A percentile compares a stretch with the other conserved stretches of the same genome.
Conservation (phyloP, 2,797 vertebrate genomes). For the Nyctalus aviator region DNA sequence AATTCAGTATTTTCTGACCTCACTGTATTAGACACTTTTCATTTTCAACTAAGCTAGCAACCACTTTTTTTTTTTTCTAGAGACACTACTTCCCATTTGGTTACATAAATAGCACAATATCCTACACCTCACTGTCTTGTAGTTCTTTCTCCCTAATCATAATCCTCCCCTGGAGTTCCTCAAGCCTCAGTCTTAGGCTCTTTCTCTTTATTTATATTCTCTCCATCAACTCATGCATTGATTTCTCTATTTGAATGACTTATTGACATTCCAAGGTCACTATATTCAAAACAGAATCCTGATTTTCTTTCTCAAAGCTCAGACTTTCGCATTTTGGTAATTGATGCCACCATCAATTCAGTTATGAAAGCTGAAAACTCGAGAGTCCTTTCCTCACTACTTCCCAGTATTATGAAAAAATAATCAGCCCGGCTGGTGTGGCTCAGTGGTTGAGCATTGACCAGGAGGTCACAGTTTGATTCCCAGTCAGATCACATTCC, state of each 20-base stretch:
- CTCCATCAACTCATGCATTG: not conserved
- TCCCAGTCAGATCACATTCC: no score
- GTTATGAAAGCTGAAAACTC: not conserved
- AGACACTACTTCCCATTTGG: not conserved
- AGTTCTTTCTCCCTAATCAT: not conserved
- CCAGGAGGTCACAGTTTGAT: no score
- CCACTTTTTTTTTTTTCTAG: not conserved
- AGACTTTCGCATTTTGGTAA: not conserved
- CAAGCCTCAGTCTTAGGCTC: not conserved
- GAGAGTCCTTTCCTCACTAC: not conserved
- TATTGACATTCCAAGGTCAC: not conserved
- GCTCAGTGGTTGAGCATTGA: no score
- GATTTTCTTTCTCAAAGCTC: slow-evolving; percentile 34
- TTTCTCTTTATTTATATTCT: not conserved
- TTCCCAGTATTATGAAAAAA: not conserved
- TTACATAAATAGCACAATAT: not conserved
- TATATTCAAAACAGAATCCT: not conserved
- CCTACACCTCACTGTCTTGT: not conserved
- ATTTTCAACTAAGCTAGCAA: not conserved
- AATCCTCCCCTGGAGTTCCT: not conserved
- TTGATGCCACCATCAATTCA: not conserved
- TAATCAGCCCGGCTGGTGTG: no score
- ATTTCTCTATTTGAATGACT: slow-evolving; percentile 1
- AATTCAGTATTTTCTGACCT: not conserved
- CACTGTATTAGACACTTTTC: not conserved